A percentile compares a stretch with the other conserved stretches of the same genome.
These are phyloP conservation scores for Oreochromis mossambicus DNA, from an alignment of 2,797 vertebrate species.

Conservation along the genomic window DNA sequence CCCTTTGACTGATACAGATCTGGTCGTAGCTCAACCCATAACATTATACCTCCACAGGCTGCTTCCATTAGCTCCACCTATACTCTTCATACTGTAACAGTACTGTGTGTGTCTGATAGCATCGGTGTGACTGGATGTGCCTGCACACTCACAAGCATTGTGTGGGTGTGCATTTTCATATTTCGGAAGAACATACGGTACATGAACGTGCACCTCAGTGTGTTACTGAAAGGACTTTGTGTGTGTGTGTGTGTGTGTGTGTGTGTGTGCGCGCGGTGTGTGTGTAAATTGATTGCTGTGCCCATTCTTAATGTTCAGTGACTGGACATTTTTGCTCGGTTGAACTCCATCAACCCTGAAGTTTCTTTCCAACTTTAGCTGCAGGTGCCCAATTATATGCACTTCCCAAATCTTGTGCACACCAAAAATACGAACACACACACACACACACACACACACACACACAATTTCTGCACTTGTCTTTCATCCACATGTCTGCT, in stretches of 20 bases:
- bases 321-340: neutral
- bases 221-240: neutral
- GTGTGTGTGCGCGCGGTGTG: neutral
- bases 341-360: neutral
- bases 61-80: slow-evolving; percentile 52
- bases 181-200: neutral
- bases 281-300: neutral
- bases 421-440: neutral
- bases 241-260: neutral
- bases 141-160: neutral
- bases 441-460: neutral
- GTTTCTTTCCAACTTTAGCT: neutral
- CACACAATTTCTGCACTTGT: slow-evolving; percentile 8
- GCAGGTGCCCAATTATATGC: neutral
- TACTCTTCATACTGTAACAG: slow-evolving; percentile 22
- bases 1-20: slow-evolving; percentile 63
- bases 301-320: neutral
- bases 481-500: slow-evolving; percentile 45
- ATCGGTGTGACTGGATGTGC: slow-evolving; percentile 18
- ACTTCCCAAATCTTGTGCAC: neutral
- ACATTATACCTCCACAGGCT: slow-evolving; percentile 41
- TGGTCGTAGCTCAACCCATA: slow-evolving; percentile 32
- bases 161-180: neutral
- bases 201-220: neutral
- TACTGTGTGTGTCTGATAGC: slow-evolving; percentile 28